Base-by-base conservation (phyloP, 2,888 invertebrate genomes). In the Gymnosoma rotundatum region DNA sequence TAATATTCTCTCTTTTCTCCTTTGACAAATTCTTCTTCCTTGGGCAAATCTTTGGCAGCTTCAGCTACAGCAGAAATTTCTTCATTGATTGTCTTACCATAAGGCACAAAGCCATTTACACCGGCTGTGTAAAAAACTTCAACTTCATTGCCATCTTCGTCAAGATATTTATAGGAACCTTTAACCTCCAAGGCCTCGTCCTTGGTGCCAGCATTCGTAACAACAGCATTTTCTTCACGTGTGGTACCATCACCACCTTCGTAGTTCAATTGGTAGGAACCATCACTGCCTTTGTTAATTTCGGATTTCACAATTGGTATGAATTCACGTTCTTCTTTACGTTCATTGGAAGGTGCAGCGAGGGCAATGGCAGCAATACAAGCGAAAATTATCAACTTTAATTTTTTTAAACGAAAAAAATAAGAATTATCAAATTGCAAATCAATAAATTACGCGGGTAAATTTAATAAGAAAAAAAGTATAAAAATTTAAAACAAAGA, bases 121-220 rank as follows among this genome's bases (percentile, higher is more conserved):
- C 91, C 92, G 14, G 92, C 92, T 0, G 92, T 92, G 54, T 92
- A 92, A 86, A 87, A 88, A 1, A 92, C 92, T 75, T 89, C 90
- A 1, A 92, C 90, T 38, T 89, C 88, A n/a, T 89, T 82, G 45
- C 91, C 92, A 2, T 87, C 74, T 0, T 88, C 90, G 78, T 92
- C 89, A 75, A 89, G 83, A 80, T 92, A 92, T 69, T 87, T 89
- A 86, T 92, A 92, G 72, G 89, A 90, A 20, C 92, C 92, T 21
- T 87, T 87, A 4, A 92, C 87, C 54, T 89, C 90, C 8, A 92
- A 83, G 0, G 87, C 86, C 38, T 91, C 87, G 0, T 89, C 87
- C 0, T 90, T 89, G 9, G 89, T 88, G 20, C 89, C 92, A 14
- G 85, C 84, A 86, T 90, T 85, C 0, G 86, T 50, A 0, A 92